Evolutionary conservation across 2,888 invertebrate genomes (phyloP).

Genomic region (Epistrophe eligans): DNA sequence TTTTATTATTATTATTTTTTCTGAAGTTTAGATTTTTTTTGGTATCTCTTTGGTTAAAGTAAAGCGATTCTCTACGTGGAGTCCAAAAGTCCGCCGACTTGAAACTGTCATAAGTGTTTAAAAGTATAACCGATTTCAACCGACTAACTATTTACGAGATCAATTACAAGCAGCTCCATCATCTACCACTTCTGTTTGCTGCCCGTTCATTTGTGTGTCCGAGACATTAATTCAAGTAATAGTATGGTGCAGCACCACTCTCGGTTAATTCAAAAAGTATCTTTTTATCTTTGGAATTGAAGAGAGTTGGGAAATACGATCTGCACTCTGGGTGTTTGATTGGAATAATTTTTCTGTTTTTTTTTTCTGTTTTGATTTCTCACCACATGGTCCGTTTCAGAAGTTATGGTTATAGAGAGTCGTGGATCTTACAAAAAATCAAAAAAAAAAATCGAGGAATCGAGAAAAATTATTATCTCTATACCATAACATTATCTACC

Average conservation of each 20-base stretch:
- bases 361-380: constrained; percentile 32
- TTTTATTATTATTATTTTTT: not conserved
- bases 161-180: constrained; percentile 75
- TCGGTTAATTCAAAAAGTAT: constrained; percentile 23
- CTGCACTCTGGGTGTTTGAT: constrained; percentile 43
- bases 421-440: not conserved
- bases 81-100: constrained; percentile 50
- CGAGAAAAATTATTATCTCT: not conserved
- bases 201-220: constrained; percentile 66
- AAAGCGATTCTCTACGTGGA: constrained; percentile 24
- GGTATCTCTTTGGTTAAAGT: not conserved
- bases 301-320: constrained; percentile 62
- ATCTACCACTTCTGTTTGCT: constrained; percentile 73
- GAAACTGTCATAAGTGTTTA: constrained; percentile 70
- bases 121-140: constrained; percentile 66
- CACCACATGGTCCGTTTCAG: not conserved
- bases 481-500: constrained; percentile 16
- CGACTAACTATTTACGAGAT: constrained; percentile 70
- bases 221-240: constrained; percentile 62
- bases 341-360: constrained; percentile 20
- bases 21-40: not conserved
- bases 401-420: constrained; percentile 22
- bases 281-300: constrained; percentile 22
- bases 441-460: constrained; percentile 13
- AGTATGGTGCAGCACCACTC: constrained; percentile 17